Evolutionary conservation across 2,888 invertebrate genomes (phyloP).

Genomic region (Ephialtes manifestator): DNA sequence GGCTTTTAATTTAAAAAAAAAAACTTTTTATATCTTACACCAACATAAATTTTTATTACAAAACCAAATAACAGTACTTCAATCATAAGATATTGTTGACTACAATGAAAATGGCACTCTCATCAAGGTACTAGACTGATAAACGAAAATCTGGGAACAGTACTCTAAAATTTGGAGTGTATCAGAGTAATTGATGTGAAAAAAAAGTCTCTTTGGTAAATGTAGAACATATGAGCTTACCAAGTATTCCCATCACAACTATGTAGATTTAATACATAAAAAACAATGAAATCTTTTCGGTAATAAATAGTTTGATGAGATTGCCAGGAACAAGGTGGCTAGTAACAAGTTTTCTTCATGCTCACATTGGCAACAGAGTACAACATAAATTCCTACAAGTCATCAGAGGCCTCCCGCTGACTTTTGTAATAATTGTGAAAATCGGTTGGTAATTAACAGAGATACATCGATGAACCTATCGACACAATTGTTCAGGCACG

Average conservation of each 20-base stretch:
- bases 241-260: not conserved
- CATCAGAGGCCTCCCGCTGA: slow-evolving; percentile 86
- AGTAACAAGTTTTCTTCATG: slow-evolving; percentile 13
- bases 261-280: not conserved
- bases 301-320: slow-evolving; percentile 24
- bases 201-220: not conserved
- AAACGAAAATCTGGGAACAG: not conserved
- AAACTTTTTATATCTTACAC: slow-evolving; percentile 54
- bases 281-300: slow-evolving; percentile 12
- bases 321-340: slow-evolving; percentile 30
- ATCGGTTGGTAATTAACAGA: slow-evolving; percentile 94
- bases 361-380: slow-evolving; percentile 12
- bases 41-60: slow-evolving; percentile 55
- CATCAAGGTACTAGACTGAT: not conserved
- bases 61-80: slow-evolving; percentile 43
- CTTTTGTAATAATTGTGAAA: slow-evolving; percentile 94
- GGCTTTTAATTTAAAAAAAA: slow-evolving; percentile 51
- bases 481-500: slow-evolving; percentile 96
- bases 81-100: slow-evolving; percentile 17
- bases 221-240: not conserved
- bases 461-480: slow-evolving; percentile 98
- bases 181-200: not conserved
- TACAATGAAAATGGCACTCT: slow-evolving; percentile 25
- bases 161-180: not conserved
- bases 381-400: not conserved